Conservation (phyloP, 1,140 invertebrate species). For the Aphaenogaster rudis region DNA sequence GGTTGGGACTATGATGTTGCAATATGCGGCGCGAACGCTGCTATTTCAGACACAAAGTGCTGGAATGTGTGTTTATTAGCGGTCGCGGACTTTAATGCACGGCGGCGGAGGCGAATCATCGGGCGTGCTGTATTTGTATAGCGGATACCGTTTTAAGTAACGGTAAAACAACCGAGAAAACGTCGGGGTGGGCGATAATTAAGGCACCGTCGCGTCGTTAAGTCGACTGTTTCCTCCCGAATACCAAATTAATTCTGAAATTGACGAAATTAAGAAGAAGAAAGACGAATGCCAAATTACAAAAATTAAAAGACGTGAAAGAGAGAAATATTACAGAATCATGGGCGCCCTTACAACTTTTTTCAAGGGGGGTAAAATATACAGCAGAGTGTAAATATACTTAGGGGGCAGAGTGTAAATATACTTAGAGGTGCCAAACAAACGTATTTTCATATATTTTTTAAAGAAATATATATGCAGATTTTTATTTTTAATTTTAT, state of each 20-base stretch:
- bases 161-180: slow-evolving; percentile 61
- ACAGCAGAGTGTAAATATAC: too few species aligned
- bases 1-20: slow-evolving; percentile 50
- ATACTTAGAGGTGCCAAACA: too few species aligned
- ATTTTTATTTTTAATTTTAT: too few species aligned
- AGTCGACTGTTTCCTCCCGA: slow-evolving; percentile 22
- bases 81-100: slow-evolving; percentile 60
- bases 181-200: slow-evolving; percentile 64
- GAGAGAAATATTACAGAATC: background rate
- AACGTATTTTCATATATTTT: too few species aligned
- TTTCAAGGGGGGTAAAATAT: too few species aligned
- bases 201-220: slow-evolving; percentile 39
- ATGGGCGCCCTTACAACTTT: too few species aligned
- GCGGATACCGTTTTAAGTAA: slow-evolving; percentile 67
- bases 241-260: background rate
- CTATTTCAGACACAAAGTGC: slow-evolving; percentile 65
- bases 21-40: slow-evolving; percentile 51
- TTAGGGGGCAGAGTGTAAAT: too few species aligned
- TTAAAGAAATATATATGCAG: too few species aligned
- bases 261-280: background rate
- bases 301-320: background rate
- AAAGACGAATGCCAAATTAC: background rate
- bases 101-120: slow-evolving; percentile 60
- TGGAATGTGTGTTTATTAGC: slow-evolving; percentile 70
- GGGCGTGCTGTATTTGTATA: slow-evolving; percentile 68